A percentile compares a stretch with the other conserved stretches of the same genome.
These are phyloP conservation scores for Fistularia commersonii DNA, from an alignment of 2,797 vertebrate genomes.

Conservation along the genomic window DNA sequence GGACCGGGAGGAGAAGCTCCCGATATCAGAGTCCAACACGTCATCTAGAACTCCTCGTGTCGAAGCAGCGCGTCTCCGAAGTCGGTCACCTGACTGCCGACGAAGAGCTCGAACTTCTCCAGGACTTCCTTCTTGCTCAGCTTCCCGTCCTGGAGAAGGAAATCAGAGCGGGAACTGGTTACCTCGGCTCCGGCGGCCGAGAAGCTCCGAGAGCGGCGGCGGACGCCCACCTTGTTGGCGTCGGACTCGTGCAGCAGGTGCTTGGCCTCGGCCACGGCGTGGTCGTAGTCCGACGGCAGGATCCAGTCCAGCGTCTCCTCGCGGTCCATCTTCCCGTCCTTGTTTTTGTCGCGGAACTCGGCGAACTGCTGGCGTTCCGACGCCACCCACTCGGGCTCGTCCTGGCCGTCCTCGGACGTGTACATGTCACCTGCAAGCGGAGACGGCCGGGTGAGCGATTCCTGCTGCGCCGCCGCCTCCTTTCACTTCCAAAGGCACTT, in stretches of 20 bases:
- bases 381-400: slow-evolving; percentile 89
- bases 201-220: too few relatives aligned
- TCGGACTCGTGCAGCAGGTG: slow-evolving; percentile 90
- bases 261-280: slow-evolving; percentile 85
- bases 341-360: slow-evolving; percentile 90
- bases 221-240: slow-evolving; percentile 77
- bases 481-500: too few relatives aligned
- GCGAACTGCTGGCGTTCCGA: slow-evolving; percentile 87
- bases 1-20: too few relatives aligned
- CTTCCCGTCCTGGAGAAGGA: slow-evolving; percentile 80
- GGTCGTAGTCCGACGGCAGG: slow-evolving; percentile 86
- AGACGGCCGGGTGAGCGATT: not conserved
- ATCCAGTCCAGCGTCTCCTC: slow-evolving; percentile 94
- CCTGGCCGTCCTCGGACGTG: slow-evolving; percentile 73
- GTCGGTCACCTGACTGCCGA: slow-evolving; percentile 93
- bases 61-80: slow-evolving; percentile 88
- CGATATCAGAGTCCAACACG: too few relatives aligned
- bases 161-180: slow-evolving; percentile 3
- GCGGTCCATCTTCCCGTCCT: slow-evolving; percentile 90
- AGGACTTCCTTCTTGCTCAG: slow-evolving; percentile 86
- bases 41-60: slow-evolving; percentile 92
- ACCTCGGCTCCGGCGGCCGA: too few relatives aligned
- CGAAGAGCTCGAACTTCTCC: slow-evolving; percentile 88
- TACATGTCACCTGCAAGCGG: slow-evolving; percentile 82
- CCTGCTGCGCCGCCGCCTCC: too few relatives aligned